Conservation (phyloP, 2,888 invertebrate species). For the Portevinia maculata region DNA sequence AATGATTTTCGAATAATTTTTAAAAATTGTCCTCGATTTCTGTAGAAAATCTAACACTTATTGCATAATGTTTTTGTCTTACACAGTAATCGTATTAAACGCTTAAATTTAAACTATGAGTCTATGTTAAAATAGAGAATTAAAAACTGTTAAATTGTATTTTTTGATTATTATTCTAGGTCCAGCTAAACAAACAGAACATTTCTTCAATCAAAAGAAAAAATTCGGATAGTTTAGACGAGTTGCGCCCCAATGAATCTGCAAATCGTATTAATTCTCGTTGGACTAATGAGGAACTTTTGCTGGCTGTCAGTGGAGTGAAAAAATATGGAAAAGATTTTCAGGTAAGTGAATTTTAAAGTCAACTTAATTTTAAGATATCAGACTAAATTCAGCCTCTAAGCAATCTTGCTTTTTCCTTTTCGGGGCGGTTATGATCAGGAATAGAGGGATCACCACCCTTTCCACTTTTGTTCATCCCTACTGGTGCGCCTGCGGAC, state of each 20-base stretch:
- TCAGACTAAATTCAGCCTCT: too few relatives aligned
- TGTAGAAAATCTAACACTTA: constrained; percentile 22
- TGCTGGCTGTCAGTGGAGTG: constrained; percentile 95
- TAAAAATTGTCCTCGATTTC: constrained; percentile 52
- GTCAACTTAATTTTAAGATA: too few relatives aligned
- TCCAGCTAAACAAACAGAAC: constrained; percentile 97
- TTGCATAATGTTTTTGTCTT: constrained; percentile 11
- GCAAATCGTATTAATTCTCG: constrained; percentile 90
- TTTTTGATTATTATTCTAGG: constrained; percentile 85
- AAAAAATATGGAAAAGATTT: constrained; percentile 93
- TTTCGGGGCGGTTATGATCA: too few relatives aligned
- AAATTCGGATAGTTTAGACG: constrained; percentile 82
- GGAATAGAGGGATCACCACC: too few relatives aligned
- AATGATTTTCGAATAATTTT: constrained; percentile 51
- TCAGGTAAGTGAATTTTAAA: constrained; percentile 86
- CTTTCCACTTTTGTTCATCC: too few relatives aligned
- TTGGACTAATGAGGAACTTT: constrained; percentile 96
- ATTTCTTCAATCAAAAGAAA: constrained; percentile 94
- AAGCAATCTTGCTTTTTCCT: too few relatives aligned
- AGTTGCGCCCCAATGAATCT: constrained; percentile 86
- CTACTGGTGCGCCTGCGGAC: too few relatives aligned
- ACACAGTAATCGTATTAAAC: constrained; percentile 22
- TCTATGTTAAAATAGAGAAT: neutral
- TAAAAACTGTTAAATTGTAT: constrained; percentile 27
- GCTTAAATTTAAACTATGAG: neutral